Evolutionary conservation across 1,140 invertebrate species (phyloP), one percentile per base, ranked within the genome.

Genomic region (Mycetomoellerius zeteki): DNA sequence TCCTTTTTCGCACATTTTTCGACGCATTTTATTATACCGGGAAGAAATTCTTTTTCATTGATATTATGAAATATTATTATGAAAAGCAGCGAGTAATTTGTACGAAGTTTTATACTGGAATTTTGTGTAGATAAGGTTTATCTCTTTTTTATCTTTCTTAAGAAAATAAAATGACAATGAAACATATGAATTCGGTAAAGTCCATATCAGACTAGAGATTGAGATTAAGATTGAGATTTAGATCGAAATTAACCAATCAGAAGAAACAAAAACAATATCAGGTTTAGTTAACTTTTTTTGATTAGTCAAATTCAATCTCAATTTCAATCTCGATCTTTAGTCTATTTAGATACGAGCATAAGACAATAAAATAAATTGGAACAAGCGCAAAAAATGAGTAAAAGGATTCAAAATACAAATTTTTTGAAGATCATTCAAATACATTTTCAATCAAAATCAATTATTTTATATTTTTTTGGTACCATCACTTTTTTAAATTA

Each of bases 11-110:
- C 21, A 19, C 19, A 16, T 58, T 56, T 56, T n/a, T 54, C 8
- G 33, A 19, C 8, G n/a, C n/a, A n/a, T n/a, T 56, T 14, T 7
- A 16, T 75, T 33, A 21, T 37, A 33, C 21, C 3, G 52, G 30
- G n/a, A 12, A 24, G 19, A 0, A 24, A 50, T 14, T 50, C 14
- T 58, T 8, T 58, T 14, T 58, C 12, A n/a, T 56, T 37, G n/a
- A 21, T 16, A 16, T 50, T 69, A 24, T 43, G 65, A 69, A 69
- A 67, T 33, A n/a, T 67, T 67, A 67, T 67, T 50, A 27, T 7
- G 3, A 24, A n/a, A 60, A 76, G 33, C 3, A 10, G 52, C 30
- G 52, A 56, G 10, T 56, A 56, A 37, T 75, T 21, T 56, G 33
- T 19, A 27, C 37, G 30, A 16, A 37, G 24, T 58, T 75, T 58